Conservation (phyloP, 2,888 invertebrate genomes). For the Gnatocerus cornutus region DNA sequence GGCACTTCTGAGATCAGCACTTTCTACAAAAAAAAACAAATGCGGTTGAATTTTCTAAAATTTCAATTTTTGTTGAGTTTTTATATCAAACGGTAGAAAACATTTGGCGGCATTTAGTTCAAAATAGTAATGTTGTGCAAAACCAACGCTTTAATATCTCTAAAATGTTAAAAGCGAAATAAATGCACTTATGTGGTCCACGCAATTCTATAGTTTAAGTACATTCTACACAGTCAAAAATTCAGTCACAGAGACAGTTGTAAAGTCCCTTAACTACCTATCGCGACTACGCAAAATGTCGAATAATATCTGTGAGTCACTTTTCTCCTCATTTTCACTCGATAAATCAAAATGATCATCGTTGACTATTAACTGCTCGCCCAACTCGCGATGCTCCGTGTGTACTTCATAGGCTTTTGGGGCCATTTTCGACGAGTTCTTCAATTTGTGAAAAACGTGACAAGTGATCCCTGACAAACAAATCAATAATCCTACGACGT, state of each 20-base stretch:
- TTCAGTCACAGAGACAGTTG: constrained; percentile 16
- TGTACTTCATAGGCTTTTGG: constrained; percentile 57
- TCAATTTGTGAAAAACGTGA: constrained; percentile 85
- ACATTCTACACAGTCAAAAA: constrained; percentile 21
- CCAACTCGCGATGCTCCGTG: constrained; percentile 62
- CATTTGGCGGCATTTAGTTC: too few relatives aligned
- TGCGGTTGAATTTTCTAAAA: too few relatives aligned
- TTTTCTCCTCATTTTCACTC: constrained; percentile 67
- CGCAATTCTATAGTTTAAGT: constrained; percentile 18
- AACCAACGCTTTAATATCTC: neutral
- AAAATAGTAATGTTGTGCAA: neutral
- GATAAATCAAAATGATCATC: constrained; percentile 55
- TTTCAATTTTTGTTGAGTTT: too few relatives aligned
- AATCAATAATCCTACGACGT: constrained; percentile 87
- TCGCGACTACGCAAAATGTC: constrained; percentile 71
- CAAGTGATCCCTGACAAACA: constrained; percentile 91
- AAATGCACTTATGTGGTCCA: constrained; percentile 1
- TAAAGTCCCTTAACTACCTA: constrained; percentile 58
- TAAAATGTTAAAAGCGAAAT: neutral
- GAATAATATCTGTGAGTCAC: constrained; percentile 72
- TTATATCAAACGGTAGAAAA: too few relatives aligned
- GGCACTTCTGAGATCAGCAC: too few relatives aligned
- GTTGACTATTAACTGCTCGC: constrained; percentile 62
- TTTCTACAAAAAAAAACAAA: too few relatives aligned
- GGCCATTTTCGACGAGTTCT: constrained; percentile 33